A percentile compares a stretch with the other conserved stretches of the same genome.
Evolutionary conservation across 2,797 vertebrate genomes (phyloP).

Genomic region (Acanthopagrus latus): DNA sequence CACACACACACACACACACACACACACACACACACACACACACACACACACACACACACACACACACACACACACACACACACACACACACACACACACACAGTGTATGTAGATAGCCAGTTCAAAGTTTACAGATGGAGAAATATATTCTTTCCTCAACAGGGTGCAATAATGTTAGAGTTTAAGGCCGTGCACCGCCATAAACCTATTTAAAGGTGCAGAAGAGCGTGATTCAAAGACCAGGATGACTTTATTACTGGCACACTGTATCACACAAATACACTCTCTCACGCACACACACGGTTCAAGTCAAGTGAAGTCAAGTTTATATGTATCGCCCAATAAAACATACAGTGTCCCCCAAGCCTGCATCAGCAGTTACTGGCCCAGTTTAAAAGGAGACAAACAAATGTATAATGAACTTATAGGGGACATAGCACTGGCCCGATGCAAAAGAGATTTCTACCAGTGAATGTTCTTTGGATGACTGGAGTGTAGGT

Average conservation of each 20-base stretch:
- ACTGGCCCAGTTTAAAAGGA: background rate
- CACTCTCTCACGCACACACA: constrained; percentile 13
- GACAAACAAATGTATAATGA: background rate
- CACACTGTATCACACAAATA: constrained; percentile 16
- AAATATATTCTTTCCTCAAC: constrained; percentile 43
- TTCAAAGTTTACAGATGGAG: constrained; percentile 77
- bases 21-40: constrained; percentile 24
- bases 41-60: constrained; percentile 6
- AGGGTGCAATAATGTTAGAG: constrained; percentile 34
- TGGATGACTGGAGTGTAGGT: background rate
- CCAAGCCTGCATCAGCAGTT: background rate
- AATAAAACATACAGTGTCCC: background rate
- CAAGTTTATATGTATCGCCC: background rate
- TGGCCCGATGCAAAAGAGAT: background rate
- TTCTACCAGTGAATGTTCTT: background rate
- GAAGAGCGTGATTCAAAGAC: constrained; percentile 25
- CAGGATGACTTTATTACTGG: constrained; percentile 50
- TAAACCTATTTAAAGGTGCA: constrained; percentile 66
- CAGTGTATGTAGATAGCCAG: constrained; percentile 52
- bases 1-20: constrained; percentile 31
- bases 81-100: constrained; percentile 33
- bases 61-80: constrained; percentile 28
- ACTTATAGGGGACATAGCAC: too few relatives aligned
- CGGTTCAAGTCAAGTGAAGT: background rate
- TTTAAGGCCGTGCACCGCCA: constrained; percentile 55